Evolutionary conservation across 2,888 invertebrate species (phyloP).

Genomic region (Physocephala rufipes): DNA sequence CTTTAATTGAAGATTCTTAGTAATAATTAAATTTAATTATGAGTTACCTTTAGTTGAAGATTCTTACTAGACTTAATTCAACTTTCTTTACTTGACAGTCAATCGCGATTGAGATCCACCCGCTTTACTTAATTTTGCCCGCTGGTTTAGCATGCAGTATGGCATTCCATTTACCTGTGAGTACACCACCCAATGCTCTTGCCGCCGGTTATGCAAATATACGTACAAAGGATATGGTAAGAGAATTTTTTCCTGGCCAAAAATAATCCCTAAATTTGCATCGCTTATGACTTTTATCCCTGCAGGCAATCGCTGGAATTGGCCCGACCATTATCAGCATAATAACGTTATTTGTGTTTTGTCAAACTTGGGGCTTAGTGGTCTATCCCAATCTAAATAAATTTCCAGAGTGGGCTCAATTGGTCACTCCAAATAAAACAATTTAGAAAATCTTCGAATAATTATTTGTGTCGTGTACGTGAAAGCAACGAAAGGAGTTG

Average conservation of each 20-base stretch:
- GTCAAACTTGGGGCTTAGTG: conserved; percentile 78
- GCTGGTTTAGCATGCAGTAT: conserved; percentile 89
- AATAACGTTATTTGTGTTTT: conserved; percentile 74
- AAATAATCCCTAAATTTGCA: too few relatives aligned
- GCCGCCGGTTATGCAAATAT: conserved; percentile 86
- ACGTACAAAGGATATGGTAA: conserved; percentile 80
- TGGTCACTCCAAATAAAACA: conserved; percentile 27
- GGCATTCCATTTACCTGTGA: conserved; percentile 93
- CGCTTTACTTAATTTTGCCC: conserved; percentile 89
- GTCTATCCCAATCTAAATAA: conserved; percentile 72
- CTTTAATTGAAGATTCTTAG: too few relatives aligned
- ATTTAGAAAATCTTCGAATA: conserved; percentile 19
- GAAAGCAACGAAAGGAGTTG: too few relatives aligned
- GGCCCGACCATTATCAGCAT: conserved; percentile 82
- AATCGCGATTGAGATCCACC: conserved; percentile 77
- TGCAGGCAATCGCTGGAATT: conserved; percentile 78
- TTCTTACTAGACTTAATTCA: background rate
- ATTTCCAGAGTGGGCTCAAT: conserved; percentile 75
- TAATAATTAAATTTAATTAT: too few relatives aligned
- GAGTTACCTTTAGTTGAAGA: too few relatives aligned
- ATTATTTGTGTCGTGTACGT: background rate
- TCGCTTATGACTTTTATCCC: conserved; percentile 47
- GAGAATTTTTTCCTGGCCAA: conserved; percentile 23
- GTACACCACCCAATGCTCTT: conserved; percentile 95
- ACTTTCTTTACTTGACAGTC: conserved; percentile 67